A percentile compares a stretch with the other conserved stretches of the same genome.
Conservation (phyloP, 1,140 invertebrate species). For the Penaeus vannamei region DNA sequence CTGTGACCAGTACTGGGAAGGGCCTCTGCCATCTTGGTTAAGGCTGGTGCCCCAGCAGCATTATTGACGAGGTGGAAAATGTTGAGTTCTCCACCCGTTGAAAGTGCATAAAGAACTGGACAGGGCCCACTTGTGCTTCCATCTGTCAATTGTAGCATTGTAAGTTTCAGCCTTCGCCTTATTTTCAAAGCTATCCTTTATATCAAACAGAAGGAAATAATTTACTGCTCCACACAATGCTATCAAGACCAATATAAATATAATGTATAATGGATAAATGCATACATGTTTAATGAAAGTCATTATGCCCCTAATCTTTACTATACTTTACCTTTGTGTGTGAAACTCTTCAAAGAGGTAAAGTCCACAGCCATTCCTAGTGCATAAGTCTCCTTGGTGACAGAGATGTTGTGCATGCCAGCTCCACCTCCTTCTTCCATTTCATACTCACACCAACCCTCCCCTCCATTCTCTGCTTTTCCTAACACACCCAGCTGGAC, state of each 20-base stretch:
- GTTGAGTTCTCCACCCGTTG: slow-evolving; percentile 58
- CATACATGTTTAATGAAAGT: neutral
- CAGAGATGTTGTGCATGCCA: slow-evolving; percentile 42
- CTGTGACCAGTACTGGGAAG: slow-evolving; percentile 40
- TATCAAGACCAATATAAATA: too few relatives aligned
- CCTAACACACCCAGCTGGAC: slow-evolving; percentile 42
- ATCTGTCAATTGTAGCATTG: slow-evolving; percentile 28
- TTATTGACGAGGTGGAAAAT: slow-evolving; percentile 51
- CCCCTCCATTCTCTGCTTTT: neutral
- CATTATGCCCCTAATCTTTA: neutral
- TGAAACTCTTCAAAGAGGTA: slow-evolving; percentile 54
- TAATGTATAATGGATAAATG: neutral
- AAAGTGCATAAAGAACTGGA: slow-evolving; percentile 50
- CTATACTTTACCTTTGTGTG: slow-evolving; percentile 35
- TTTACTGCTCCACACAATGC: too few relatives aligned
- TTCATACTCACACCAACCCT: slow-evolving; percentile 57
- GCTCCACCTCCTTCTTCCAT: slow-evolving; percentile 50
- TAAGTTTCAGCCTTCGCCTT: too few relatives aligned
- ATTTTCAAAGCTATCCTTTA: too few relatives aligned
- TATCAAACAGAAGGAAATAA: too few relatives aligned
- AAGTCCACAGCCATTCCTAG: slow-evolving; percentile 50
- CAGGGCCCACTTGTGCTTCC: slow-evolving; percentile 43
- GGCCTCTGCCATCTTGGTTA: slow-evolving; percentile 18
- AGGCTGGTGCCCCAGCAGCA: neutral
- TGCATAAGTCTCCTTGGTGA: slow-evolving; percentile 51